Conservation (phyloP, 2,113 vertebrate genomes). For the Cariama cristata region DNA sequence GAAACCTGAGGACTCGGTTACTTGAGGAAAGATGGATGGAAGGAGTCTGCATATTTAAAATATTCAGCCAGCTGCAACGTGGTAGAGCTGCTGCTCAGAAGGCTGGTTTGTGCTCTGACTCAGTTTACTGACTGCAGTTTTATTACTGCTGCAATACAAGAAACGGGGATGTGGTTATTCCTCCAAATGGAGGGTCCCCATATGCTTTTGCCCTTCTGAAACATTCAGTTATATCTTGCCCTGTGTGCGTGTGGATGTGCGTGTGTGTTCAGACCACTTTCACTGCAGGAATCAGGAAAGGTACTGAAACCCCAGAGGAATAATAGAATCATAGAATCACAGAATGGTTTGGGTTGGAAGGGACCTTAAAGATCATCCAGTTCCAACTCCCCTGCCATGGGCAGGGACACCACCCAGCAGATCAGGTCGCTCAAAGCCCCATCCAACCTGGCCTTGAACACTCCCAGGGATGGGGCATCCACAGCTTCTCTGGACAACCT, state of each 20-base stretch:
- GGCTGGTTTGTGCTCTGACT: not conserved
- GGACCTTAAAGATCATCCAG: too few species aligned
- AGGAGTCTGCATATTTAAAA: not conserved
- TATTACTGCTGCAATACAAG: not conserved
- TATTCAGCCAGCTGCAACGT: not conserved
- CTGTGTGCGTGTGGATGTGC: too few species aligned
- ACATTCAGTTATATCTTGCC: not conserved
- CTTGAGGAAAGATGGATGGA: slow-evolving; percentile 5
- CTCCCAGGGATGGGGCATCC: too few species aligned
- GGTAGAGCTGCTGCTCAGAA: not conserved
- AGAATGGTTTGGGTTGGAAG: too few species aligned
- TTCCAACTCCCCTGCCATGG: too few species aligned
- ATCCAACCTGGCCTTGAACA: too few species aligned
- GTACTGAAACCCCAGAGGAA: not conserved
- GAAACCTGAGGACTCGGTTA: not conserved
- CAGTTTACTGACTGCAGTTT: not conserved
- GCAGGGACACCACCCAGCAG: too few species aligned
- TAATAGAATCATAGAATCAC: too few species aligned
- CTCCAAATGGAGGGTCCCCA: not conserved
- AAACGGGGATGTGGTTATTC: not conserved
- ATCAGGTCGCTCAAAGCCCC: too few species aligned
- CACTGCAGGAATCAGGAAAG: not conserved
- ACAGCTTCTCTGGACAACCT: too few species aligned
- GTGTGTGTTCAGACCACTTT: not conserved
- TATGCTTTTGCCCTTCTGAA: not conserved